phyloP scores from a whole-genome alignment of 2,888 invertebrate species.

The Hyppa rectilinea region DNA sequence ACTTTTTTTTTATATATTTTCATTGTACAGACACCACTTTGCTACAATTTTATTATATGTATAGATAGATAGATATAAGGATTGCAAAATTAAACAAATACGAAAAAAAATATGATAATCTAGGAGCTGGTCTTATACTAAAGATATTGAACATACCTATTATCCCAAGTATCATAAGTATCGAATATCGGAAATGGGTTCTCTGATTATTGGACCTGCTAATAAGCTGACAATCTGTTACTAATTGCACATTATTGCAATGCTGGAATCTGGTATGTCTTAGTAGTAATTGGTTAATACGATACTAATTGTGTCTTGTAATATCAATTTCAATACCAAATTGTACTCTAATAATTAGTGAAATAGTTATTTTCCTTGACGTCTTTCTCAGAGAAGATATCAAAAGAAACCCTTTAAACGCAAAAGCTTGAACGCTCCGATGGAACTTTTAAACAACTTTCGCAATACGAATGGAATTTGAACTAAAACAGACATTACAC shows the following conservation, averaged over 20 bases:
- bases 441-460: constrained; percentile 21
- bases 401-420: constrained; percentile 10
- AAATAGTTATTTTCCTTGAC: not conserved
- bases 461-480: constrained; percentile 38
- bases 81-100: no score
- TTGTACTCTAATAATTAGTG: no score
- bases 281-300: constrained; percentile 38
- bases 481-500: constrained; percentile 49
- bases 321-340: not conserved
- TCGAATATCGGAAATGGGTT: constrained; percentile 19
- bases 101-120: not conserved
- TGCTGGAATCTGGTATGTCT: constrained; percentile 19
- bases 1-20: no score
- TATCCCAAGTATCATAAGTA: constrained; percentile 15
- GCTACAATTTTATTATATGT: no score
- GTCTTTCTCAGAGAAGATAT: not conserved
- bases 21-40: no score
- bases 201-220: constrained; percentile 28
- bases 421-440: constrained; percentile 13
- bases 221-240: constrained; percentile 51
- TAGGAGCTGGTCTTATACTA: not conserved
- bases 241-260: constrained; percentile 48
- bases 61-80: no score
- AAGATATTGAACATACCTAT: not conserved
- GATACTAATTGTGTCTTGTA: constrained; percentile 9